Percentiles rank a stretch among this genome's conserved stretches.
Conservation (phyloP, 64 coral and sea anemone genomes). For the Montipora foliosa region DNA sequence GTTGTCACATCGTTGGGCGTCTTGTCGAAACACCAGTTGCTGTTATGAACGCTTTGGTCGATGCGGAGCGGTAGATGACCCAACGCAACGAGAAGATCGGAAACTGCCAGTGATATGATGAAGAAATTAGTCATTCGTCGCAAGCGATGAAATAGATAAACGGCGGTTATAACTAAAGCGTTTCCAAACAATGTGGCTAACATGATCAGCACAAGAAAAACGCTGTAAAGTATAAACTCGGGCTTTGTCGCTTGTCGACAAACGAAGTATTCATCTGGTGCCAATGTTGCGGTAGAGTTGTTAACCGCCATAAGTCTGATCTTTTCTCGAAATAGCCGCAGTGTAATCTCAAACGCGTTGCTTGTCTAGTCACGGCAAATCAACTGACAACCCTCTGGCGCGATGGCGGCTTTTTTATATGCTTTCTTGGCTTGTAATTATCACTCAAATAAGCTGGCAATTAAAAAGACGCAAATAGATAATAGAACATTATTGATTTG, state of each 20-base stretch:
- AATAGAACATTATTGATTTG: slow-evolving; percentile 55
- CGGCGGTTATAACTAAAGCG: slow-evolving; percentile 55
- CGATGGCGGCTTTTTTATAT: neutral
- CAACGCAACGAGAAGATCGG: slow-evolving; percentile 74
- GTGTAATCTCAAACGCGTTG: neutral
- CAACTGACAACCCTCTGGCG: neutral
- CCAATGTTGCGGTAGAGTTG: neutral
- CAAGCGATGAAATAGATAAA: slow-evolving; percentile 67
- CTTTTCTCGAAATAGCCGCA: slow-evolving; percentile 7
- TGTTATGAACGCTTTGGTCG: slow-evolving; percentile 70
- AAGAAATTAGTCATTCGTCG: slow-evolving; percentile 89
- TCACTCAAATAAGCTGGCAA: slow-evolving; percentile 58
- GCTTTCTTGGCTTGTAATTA: slow-evolving; percentile 22
- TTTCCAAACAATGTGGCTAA: slow-evolving; percentile 74
- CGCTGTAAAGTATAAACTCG: slow-evolving; percentile 37
- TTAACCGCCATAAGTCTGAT: neutral
- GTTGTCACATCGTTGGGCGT: neutral
- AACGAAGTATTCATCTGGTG: neutral
- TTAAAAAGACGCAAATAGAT: slow-evolving; percentile 31
- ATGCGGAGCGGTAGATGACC: slow-evolving; percentile 81
- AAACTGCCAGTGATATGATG: slow-evolving; percentile 78
- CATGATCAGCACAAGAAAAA: slow-evolving; percentile 63
- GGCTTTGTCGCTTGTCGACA: neutral
- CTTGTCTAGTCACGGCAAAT: neutral
- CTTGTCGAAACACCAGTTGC: slow-evolving; percentile 70